phyloP scores from a whole-genome alignment of 2,113 vertebrate species.

The Ifrita kowaldi region DNA sequence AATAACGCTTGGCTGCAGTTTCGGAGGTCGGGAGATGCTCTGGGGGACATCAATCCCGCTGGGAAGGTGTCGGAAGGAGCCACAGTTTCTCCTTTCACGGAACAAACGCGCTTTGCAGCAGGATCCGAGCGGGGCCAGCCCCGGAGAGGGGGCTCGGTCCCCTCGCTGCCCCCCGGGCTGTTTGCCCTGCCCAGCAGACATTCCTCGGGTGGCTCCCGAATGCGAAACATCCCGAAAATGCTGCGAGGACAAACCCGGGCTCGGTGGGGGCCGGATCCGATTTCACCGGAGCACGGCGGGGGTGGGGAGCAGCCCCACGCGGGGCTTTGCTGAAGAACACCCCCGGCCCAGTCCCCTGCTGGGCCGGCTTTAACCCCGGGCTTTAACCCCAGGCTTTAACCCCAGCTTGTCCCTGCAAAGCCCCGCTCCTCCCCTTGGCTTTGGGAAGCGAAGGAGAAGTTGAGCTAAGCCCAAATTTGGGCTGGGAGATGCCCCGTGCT shows the following conservation, averaged over 20 bases:
- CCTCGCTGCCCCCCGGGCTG: background rate
- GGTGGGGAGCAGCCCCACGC: background rate
- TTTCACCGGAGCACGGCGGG: background rate
- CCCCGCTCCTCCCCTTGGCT: background rate
- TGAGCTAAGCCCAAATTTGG: background rate
- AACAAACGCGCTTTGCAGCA: background rate
- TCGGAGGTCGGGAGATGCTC: background rate
- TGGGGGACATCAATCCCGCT: rapidly evolving
- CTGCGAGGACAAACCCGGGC: background rate
- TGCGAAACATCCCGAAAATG: slow-evolving; percentile 14
- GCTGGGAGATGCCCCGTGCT: rapidly evolving
- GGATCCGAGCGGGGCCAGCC: background rate
- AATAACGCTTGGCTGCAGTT: rapidly evolving
- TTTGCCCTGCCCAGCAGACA: background rate
- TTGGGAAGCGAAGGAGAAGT: background rate
- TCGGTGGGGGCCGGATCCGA: background rate
- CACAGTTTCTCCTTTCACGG: rapidly evolving
- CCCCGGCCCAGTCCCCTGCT: background rate
- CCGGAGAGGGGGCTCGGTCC: background rate
- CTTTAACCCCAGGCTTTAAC: background rate
- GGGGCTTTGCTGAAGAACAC: background rate
- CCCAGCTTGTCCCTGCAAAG: background rate
- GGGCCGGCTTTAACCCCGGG: background rate
- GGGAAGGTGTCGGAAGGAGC: rapidly evolving
- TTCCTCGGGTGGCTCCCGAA: slow-evolving; percentile 13